Evolutionary conservation across 2,797 vertebrate species (phyloP).

Genomic region (Pipistrellus nathusii): DNA sequence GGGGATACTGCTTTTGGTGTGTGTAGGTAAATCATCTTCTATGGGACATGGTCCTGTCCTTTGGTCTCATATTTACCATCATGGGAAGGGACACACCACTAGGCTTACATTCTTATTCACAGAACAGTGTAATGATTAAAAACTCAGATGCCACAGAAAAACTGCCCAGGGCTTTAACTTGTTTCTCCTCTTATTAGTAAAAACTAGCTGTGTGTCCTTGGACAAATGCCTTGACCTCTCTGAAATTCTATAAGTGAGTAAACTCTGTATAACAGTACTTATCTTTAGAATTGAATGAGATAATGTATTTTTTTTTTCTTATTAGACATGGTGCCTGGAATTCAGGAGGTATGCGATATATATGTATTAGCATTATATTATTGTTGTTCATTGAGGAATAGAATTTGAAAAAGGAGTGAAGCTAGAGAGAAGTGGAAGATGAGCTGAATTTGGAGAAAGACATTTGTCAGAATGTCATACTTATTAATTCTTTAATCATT

Average conservation of each 20-base stretch:
- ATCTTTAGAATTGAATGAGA: conserved; percentile 17
- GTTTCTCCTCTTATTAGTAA: background rate
- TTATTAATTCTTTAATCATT: conserved; percentile 31
- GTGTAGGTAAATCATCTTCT: background rate
- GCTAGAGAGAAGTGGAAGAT: background rate
- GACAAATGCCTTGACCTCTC: background rate
- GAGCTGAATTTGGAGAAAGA: conserved; percentile 8
- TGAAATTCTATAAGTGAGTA: background rate
- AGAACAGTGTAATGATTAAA: background rate
- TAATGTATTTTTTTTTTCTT: background rate
- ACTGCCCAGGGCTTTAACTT: background rate
- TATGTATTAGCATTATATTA: background rate
- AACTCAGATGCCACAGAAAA: background rate
- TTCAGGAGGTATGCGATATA: background rate
- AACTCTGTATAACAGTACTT: background rate
- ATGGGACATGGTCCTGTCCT: background rate
- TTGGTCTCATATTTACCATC: background rate
- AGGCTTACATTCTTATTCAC: background rate
- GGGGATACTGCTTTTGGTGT: background rate
- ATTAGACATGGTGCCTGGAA: background rate
- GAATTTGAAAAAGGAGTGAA: background rate
- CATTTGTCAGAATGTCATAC: background rate
- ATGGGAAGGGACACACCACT: background rate
- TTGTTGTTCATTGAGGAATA: background rate
- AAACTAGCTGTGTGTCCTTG: background rate